Conservation (phyloP, 2,113 vertebrate species). For the Ptychochromis oligacanthus region DNA sequence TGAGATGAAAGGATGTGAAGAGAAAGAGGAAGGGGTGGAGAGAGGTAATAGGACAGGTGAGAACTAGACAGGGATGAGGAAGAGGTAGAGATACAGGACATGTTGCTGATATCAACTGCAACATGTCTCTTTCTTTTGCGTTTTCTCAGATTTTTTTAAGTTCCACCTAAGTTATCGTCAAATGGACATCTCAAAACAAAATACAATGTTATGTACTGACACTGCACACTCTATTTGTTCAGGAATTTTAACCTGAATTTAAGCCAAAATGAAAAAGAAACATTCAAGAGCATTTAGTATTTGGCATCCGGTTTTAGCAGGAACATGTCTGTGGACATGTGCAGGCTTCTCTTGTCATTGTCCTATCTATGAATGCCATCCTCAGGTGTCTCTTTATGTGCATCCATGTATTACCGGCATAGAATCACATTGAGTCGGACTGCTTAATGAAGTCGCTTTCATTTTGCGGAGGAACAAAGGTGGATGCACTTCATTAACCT, state of each 20-base stretch:
- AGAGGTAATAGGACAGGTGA: slow-evolving; percentile 3
- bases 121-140: background rate
- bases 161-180: background rate
- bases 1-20: slow-evolving; percentile 60
- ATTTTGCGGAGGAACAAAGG: slow-evolving; percentile 62
- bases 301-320: background rate
- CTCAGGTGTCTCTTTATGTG: slow-evolving; percentile 16
- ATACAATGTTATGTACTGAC: background rate
- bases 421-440: slow-evolving; percentile 26
- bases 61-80: slow-evolving; percentile 6
- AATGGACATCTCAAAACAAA: background rate
- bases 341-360: background rate
- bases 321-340: background rate
- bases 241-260: background rate
- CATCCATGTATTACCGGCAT: background rate
- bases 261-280: background rate
- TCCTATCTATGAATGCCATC: slow-evolving; percentile 7
- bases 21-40: slow-evolving; percentile 18
- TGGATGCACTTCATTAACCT: slow-evolving; percentile 78
- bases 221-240: background rate
- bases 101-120: background rate
- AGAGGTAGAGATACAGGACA: background rate
- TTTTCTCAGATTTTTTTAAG: background rate
- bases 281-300: background rate
- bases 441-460: slow-evolving; percentile 68